Conservation (phyloP, 2,113 vertebrate species). For the Furnarius figulus region DNA sequence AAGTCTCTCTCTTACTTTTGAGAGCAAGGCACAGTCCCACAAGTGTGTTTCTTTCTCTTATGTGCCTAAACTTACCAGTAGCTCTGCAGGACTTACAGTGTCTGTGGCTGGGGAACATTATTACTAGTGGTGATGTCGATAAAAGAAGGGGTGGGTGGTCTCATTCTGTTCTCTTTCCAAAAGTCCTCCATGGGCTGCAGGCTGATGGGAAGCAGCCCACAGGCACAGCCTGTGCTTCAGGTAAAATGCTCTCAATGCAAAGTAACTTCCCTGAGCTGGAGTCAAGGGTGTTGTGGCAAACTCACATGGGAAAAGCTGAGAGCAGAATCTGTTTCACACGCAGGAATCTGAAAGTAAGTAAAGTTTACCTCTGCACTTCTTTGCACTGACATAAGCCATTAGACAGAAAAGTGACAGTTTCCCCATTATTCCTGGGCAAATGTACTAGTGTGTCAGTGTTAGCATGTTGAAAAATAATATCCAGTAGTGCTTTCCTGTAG, state of each 20-base stretch:
- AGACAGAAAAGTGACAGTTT: slow-evolving; percentile 32
- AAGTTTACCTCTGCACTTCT: not conserved
- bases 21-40: not conserved
- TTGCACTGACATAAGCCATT: not conserved
- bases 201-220: not conserved
- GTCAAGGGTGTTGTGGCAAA: not conserved
- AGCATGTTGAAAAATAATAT: slow-evolving; percentile 2
- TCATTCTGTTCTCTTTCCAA: not conserved
- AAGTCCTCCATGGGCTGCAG: not conserved
- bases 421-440: slow-evolving; percentile 3
- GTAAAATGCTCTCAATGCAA: not conserved
- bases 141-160: not conserved
- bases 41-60: not conserved
- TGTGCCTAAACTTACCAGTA: not conserved
- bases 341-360: not conserved
- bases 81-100: not conserved
- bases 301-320: not conserved
- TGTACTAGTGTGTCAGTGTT: not conserved
- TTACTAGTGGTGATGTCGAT: not conserved
- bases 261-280: not conserved
- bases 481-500: not conserved
- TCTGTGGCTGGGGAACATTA: not conserved
- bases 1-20: not conserved
- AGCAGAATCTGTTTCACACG: not conserved
- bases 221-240: not conserved